phyloP scores from a whole-genome alignment of 1,140 invertebrate species.

The Neodiprion pinetum region DNA sequence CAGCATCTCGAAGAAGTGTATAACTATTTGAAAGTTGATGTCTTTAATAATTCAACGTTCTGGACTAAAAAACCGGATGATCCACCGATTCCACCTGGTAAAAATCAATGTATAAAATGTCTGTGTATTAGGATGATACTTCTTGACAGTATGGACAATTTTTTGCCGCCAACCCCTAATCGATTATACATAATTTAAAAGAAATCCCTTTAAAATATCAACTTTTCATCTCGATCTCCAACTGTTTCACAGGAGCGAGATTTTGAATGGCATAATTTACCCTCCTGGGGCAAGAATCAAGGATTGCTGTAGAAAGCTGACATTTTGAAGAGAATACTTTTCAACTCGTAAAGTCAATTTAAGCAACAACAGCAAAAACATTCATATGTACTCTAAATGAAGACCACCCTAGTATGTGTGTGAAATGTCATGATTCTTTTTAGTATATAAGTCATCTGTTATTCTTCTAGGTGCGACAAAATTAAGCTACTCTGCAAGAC shows the following conservation, averaged over 20 bases:
- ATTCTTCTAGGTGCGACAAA: conserved; percentile 70
- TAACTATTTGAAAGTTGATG: conserved; percentile 26
- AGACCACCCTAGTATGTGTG: background rate
- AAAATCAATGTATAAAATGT: conserved; percentile 10
- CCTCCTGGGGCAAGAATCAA: no score
- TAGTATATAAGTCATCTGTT: background rate
- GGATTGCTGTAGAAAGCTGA: no score
- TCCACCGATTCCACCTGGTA: conserved; percentile 73
- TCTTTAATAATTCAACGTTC: conserved; percentile 34
- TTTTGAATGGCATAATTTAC: no score
- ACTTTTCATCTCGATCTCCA: no score
- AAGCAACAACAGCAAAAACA: no score
- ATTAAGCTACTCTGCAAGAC: conserved; percentile 76
- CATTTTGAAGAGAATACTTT: no score
- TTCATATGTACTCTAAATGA: no score
- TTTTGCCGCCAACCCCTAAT: background rate
- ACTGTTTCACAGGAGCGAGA: no score
- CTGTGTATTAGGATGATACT: background rate
- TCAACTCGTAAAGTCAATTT: no score
- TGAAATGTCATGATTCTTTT: no score
- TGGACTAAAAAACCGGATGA: conserved; percentile 58
- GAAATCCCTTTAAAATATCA: background rate
- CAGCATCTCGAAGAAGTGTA: conserved; percentile 32
- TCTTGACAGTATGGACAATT: background rate
- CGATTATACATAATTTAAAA: background rate